Evolutionary conservation across 2,888 invertebrate genomes (phyloP).

Genomic region (Eremobia ochroleuca): DNA sequence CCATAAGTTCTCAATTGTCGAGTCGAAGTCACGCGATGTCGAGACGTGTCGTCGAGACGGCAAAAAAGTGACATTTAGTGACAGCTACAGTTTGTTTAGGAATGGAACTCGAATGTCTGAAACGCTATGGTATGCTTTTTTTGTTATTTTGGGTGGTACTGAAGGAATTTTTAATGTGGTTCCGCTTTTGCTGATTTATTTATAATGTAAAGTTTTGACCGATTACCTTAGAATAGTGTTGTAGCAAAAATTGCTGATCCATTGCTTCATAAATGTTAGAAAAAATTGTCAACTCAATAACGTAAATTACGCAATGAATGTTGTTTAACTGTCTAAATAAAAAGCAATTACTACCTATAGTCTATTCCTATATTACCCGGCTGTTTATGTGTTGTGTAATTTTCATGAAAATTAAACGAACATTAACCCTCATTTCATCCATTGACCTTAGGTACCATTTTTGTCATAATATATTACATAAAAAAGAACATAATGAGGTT

Average conservation of each 20-base stretch:
- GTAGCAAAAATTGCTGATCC: too few species aligned
- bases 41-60: constrained; percentile 59
- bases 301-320: too few species aligned
- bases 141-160: constrained; percentile 24
- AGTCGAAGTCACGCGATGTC: constrained; percentile 74
- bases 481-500: neutral
- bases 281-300: too few species aligned
- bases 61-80: constrained; percentile 70
- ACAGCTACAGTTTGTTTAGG: constrained; percentile 58
- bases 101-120: constrained; percentile 51
- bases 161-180: neutral
- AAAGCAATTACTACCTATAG: too few species aligned
- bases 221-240: neutral
- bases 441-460: too few species aligned
- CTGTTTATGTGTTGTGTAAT: too few species aligned
- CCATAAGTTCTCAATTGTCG: constrained; percentile 70
- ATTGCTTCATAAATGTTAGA: too few species aligned
- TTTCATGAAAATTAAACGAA: too few species aligned
- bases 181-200: constrained; percentile 2
- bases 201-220: constrained; percentile 6
- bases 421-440: too few species aligned
- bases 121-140: constrained; percentile 48
- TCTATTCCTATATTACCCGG: too few species aligned
- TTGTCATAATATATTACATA: neutral
- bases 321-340: too few species aligned